Conservation (phyloP, 2,888 invertebrate genomes). For the Plebejus melissa region DNA sequence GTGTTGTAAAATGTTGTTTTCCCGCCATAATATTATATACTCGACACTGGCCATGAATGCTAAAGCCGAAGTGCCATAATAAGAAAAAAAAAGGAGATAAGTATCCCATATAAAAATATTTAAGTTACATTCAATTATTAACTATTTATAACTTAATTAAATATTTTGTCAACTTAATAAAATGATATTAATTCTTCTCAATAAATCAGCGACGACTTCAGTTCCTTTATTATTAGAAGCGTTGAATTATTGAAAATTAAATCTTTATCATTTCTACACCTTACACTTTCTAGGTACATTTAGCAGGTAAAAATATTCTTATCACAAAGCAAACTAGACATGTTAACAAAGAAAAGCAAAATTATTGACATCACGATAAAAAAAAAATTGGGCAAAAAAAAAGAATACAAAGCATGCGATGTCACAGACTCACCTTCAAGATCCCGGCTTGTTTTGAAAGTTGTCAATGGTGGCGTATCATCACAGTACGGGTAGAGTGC, state of each 20-base stretch:
- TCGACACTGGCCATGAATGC: too few species aligned
- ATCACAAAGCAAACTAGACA: not conserved
- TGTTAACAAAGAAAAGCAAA: constrained; percentile 1
- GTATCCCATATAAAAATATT: too few species aligned
- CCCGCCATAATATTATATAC: too few species aligned
- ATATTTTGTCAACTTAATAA: not conserved
- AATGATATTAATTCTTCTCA: too few species aligned
- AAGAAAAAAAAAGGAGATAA: too few species aligned
- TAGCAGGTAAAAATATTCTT: not conserved
- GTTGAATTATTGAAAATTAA: not conserved
- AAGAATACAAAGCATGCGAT: constrained; percentile 9
- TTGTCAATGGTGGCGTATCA: constrained; percentile 39
- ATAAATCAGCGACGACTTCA: too few species aligned
- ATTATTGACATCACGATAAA: not conserved
- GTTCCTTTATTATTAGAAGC: not conserved
- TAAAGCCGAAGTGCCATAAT: too few species aligned
- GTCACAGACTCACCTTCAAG: constrained; percentile 39
- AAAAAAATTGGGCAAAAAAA: constrained; percentile 14
- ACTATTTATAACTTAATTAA: not conserved
- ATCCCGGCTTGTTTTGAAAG: constrained; percentile 38
- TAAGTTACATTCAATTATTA: too few species aligned
- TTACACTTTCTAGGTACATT: not conserved
- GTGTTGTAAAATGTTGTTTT: too few species aligned
- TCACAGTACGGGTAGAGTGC: constrained; percentile 60
- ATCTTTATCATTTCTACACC: too few species aligned